Conservation (phyloP, 1,140 invertebrate species). For the Drosophila rhopaloa region DNA sequence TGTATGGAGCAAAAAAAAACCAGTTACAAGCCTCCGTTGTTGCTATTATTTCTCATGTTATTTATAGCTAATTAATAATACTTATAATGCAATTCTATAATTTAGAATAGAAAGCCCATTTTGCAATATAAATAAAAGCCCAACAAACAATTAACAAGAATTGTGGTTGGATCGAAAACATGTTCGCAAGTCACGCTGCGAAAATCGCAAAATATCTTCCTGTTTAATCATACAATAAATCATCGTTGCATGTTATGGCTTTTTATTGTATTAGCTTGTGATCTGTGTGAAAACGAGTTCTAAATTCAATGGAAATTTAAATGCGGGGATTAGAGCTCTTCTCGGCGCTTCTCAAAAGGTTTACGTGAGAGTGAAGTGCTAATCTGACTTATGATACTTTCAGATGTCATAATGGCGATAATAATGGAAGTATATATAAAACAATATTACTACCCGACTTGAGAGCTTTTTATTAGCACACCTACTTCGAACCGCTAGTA, state of each 20-base stretch:
- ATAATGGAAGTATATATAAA: constrained; percentile 15
- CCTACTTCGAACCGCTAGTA: constrained; percentile 19
- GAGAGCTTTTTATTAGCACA: constrained; percentile 32
- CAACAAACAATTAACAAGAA: constrained; percentile 53
- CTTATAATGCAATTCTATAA: constrained; percentile 82
- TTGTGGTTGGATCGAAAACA: constrained; percentile 42
- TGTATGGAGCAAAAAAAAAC: constrained; percentile 42
- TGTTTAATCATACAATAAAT: constrained; percentile 80
- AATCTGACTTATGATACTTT: constrained; percentile 39
- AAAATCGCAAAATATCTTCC: constrained; percentile 73
- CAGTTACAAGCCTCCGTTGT: constrained; percentile 53
- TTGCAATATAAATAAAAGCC: constrained; percentile 69
- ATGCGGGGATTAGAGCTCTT: constrained; percentile 16
- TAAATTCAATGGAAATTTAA: constrained; percentile 62
- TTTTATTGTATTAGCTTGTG: constrained; percentile 56
- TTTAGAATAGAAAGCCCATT: constrained; percentile 69
- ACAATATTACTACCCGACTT: constrained; percentile 3
- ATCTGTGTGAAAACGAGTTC: constrained; percentile 66
- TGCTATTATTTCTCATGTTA: constrained; percentile 64
- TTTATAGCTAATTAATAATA: constrained; percentile 83
- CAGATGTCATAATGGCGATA: constrained; percentile 30
- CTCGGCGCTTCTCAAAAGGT: constrained; percentile 25
- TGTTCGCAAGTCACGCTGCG: constrained; percentile 72
- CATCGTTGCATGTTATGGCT: constrained; percentile 66
- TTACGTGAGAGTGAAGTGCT: constrained; percentile 17